Percentiles rank a stretch among this genome's conserved stretches.
Conservation (phyloP, 2,888 invertebrate genomes). For the Lasius fuliginosus region DNA sequence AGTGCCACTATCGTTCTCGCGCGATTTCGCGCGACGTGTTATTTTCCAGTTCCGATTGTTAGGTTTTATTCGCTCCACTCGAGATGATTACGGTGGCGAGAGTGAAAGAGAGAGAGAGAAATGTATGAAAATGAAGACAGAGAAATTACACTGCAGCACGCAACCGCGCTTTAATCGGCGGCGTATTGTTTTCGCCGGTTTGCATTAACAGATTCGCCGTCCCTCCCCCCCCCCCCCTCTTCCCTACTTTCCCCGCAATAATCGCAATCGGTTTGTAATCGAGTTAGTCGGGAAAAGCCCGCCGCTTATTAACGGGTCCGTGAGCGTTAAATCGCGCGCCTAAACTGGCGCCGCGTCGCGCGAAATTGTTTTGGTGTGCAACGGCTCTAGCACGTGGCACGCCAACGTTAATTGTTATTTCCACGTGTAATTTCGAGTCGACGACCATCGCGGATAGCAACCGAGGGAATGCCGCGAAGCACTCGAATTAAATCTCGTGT, state of each 20-base stretch:
- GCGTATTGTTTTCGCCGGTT: constrained; percentile 52
- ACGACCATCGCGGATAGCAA: constrained; percentile 57
- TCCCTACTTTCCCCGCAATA: constrained; percentile 3
- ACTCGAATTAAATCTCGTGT: constrained; percentile 59
- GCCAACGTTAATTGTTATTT: constrained; percentile 59
- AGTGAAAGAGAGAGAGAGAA: background rate
- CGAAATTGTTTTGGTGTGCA: constrained; percentile 47
- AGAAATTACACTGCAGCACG: background rate
- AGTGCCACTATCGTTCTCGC: constrained; percentile 64
- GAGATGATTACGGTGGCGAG: constrained; percentile 36
- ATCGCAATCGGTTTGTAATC: constrained; percentile 61
- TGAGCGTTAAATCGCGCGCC: constrained; percentile 41
- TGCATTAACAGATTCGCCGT: constrained; percentile 52
- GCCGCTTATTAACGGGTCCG: constrained; percentile 56
- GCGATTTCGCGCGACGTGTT: constrained; percentile 42
- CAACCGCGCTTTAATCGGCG: constrained; percentile 60
- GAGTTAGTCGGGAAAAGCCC: constrained; percentile 61
- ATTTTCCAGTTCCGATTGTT: constrained; percentile 67
- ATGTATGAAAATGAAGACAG: background rate
- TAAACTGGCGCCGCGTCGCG: constrained; percentile 47
- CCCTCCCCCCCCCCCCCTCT: no score
- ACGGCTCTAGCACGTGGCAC: constrained; percentile 36
- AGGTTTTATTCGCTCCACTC: constrained; percentile 60
- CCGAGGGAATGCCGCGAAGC: constrained; percentile 26
- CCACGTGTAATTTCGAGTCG: constrained; percentile 62